Conservation (phyloP, 2,888 invertebrate species). For the Folsomia manolachei region DNA sequence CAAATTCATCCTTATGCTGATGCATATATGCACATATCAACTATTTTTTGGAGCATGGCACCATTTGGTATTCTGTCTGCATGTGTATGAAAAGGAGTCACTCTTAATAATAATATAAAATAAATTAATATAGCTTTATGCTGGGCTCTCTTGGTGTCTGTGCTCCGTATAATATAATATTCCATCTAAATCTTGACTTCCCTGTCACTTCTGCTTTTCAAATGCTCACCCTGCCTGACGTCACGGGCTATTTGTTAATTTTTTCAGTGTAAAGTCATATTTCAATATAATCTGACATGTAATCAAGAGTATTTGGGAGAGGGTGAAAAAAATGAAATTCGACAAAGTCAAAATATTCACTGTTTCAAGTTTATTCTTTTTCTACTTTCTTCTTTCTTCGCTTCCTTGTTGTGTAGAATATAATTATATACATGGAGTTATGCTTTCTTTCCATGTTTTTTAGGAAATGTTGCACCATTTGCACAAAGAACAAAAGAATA, state of each 20-base stretch:
- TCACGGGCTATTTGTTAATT: constrained; percentile 50
- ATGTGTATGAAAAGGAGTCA: neutral
- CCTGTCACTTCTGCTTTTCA: too few relatives aligned
- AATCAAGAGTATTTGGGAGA: constrained; percentile 50
- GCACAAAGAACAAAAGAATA: neutral
- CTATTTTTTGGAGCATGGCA: constrained; percentile 4
- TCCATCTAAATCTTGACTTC: constrained; percentile 3
- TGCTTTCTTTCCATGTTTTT: too few relatives aligned
- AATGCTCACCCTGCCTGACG: constrained; percentile 35
- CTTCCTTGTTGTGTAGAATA: neutral
- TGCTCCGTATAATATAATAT: constrained; percentile 3
- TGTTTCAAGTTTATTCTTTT: constrained; percentile 1
- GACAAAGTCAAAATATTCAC: neutral
- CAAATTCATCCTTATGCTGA: neutral
- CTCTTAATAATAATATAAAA: constrained; percentile 32
- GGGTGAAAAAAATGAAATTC: constrained; percentile 31
- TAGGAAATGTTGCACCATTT: neutral
- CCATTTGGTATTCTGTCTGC: neutral
- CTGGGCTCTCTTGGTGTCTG: too few relatives aligned
- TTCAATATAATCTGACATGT: constrained; percentile 51
- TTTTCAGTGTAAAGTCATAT: constrained; percentile 50
- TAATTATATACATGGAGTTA: too few relatives aligned
- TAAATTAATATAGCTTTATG: constrained; percentile 29
- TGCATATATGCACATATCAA: neutral
- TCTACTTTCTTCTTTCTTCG: neutral